Evolutionary conservation across 2,888 invertebrate genomes (phyloP).

Genomic region (Drosophila atroscutellata): DNA sequence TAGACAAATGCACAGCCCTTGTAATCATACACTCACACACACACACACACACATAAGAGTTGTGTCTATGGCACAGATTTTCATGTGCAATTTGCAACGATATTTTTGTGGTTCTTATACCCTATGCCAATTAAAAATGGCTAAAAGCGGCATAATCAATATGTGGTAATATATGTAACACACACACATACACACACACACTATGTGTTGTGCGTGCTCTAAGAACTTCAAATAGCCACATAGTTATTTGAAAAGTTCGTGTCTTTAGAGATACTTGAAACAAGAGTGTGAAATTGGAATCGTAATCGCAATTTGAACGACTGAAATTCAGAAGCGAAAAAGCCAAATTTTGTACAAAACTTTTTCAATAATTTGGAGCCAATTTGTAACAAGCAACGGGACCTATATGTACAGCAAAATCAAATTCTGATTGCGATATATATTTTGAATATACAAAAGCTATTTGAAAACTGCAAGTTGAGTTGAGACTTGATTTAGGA

Average conservation of each 20-base stretch:
- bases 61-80: slow-evolving; percentile 67
- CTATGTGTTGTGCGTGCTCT: not conserved
- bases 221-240: not conserved
- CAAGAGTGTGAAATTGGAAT: not conserved
- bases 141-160: not conserved
- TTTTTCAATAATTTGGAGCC: too few relatives aligned
- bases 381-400: not conserved
- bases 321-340: not conserved
- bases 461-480: not conserved
- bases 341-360: too few relatives aligned
- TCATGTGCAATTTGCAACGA: slow-evolving; percentile 45
- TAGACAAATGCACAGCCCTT: slow-evolving; percentile 50
- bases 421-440: not conserved
- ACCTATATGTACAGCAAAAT: not conserved
- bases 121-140: slow-evolving; percentile 4
- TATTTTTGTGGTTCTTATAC: slow-evolving; percentile 14
- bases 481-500: not conserved
- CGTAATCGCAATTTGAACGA: not conserved
- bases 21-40: slow-evolving; percentile 34
- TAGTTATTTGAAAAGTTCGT: not conserved
- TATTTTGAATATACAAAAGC: not conserved
- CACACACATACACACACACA: not conserved
- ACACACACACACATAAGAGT: slow-evolving; percentile 13
- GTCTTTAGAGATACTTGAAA: not conserved
- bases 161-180: not conserved